phyloP scores from a whole-genome alignment of 2,797 vertebrate genomes.

The Chloroceryle inda region DNA sequence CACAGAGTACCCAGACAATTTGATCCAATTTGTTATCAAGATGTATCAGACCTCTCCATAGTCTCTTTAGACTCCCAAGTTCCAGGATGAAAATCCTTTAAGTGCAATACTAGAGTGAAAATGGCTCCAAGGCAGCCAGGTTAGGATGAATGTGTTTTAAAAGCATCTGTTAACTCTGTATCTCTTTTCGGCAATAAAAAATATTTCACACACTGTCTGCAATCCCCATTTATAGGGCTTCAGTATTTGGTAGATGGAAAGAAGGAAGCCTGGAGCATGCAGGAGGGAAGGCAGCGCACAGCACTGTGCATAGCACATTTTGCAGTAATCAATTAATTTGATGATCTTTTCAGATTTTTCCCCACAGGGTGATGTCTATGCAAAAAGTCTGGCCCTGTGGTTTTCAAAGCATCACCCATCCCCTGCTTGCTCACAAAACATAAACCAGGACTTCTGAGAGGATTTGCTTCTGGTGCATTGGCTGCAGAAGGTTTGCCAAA shows the following conservation, averaged over 20 bases:
- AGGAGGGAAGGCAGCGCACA: background rate
- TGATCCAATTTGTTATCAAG: constrained; percentile 59
- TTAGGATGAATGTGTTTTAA: constrained; percentile 46
- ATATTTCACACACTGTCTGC: background rate
- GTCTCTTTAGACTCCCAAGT: constrained; percentile 1
- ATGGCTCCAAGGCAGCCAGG: constrained; percentile 40
- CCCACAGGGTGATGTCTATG: background rate
- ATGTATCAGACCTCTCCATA: background rate
- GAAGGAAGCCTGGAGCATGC: constrained; percentile 5
- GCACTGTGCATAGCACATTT: background rate
- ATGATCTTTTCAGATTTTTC: background rate
- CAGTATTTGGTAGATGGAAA: background rate
- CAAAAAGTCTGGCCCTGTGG: background rate
- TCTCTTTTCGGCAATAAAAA: constrained; percentile 34
- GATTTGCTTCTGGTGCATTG: background rate
- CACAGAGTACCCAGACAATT: constrained; percentile 50
- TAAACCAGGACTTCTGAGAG: background rate
- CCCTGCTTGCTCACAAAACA: background rate
- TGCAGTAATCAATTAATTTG: background rate
- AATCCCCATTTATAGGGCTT: background rate
- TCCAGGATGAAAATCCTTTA: constrained; percentile 12
- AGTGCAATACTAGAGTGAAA: constrained; percentile 32
- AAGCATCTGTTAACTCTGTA: constrained; percentile 52
- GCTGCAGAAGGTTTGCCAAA: background rate
- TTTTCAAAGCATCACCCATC: background rate